Evolutionary conservation across 1,140 invertebrate species (phyloP).

Genomic region (Penaeus vannamei): DNA sequence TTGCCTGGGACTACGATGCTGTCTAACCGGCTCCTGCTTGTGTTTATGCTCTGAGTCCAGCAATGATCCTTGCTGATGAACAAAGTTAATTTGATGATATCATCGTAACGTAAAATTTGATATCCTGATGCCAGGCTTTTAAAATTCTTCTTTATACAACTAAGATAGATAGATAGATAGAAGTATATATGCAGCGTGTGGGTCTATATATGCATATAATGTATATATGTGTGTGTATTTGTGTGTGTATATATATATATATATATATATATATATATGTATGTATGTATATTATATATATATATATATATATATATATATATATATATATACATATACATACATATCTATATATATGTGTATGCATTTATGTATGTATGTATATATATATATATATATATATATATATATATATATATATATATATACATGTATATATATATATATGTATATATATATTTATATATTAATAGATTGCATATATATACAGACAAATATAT

Average conservation of each 20-base stretch:
- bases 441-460: too few species aligned
- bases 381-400: neutral
- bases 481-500: too few species aligned
- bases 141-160: too few species aligned
- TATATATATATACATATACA: conserved; percentile 8
- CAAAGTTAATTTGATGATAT: too few species aligned
- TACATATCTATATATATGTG: neutral
- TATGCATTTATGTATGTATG: neutral
- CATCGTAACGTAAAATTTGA: too few species aligned
- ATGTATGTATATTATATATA: neutral
- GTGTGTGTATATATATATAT: conserved; percentile 34
- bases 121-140: too few species aligned
- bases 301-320: conserved; percentile 21
- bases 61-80: too few species aligned
- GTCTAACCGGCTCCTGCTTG: too few species aligned
- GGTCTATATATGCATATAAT: neutral
- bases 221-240: conserved; percentile 39
- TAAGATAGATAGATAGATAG: neutral
- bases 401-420: neutral
- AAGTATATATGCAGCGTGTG: neutral
- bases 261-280: neutral
- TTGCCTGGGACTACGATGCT: too few species aligned
- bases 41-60: too few species aligned
- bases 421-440: too few species aligned
- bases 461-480: too few species aligned